Percentiles rank a stretch among this genome's conserved stretches.
phyloP scores from a whole-genome alignment of 2,113 vertebrate genomes.

The Microcebus griseorufus region DNA sequence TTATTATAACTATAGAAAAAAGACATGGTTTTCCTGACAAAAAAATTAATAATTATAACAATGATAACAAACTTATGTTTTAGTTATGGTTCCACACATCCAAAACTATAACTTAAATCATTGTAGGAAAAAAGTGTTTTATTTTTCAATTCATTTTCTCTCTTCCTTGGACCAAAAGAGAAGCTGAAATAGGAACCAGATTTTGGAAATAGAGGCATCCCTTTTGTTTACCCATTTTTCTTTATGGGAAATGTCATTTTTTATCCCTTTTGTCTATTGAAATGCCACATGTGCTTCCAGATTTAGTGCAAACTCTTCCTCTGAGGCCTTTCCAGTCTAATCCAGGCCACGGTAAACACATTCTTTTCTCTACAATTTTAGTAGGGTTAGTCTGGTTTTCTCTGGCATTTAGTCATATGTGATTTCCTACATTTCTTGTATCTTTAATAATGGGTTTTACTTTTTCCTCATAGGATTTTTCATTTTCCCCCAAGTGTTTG shows the following conservation, averaged over 20 bases:
- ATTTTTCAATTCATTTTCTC: not conserved
- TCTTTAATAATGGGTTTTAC: conserved; percentile 5
- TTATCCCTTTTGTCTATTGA: not conserved
- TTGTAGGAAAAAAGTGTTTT: not conserved
- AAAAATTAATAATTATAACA: not conserved
- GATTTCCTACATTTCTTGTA: not conserved
- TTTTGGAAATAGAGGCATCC: not conserved
- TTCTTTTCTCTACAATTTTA: not conserved
- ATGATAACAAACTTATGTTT: not conserved
- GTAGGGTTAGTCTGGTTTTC: not conserved
- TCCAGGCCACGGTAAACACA: not conserved
- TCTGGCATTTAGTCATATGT: not conserved
- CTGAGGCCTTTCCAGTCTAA: not conserved
- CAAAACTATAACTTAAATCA: not conserved
- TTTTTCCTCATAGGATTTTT: not conserved
- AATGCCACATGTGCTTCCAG: not conserved
- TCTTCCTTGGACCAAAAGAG: not conserved
- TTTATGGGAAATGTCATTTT: not conserved
- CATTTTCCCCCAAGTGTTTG: not conserved
- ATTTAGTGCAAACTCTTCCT: not conserved
- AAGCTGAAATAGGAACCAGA: not conserved
- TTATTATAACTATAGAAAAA: not conserved
- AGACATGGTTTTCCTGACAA: not conserved
- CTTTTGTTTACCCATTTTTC: not conserved
- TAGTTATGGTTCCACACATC: not conserved